These are phyloP conservation scores for Eulemur mongoz DNA, from an alignment of 2,797 vertebrate species.

Conservation along the genomic window DNA sequence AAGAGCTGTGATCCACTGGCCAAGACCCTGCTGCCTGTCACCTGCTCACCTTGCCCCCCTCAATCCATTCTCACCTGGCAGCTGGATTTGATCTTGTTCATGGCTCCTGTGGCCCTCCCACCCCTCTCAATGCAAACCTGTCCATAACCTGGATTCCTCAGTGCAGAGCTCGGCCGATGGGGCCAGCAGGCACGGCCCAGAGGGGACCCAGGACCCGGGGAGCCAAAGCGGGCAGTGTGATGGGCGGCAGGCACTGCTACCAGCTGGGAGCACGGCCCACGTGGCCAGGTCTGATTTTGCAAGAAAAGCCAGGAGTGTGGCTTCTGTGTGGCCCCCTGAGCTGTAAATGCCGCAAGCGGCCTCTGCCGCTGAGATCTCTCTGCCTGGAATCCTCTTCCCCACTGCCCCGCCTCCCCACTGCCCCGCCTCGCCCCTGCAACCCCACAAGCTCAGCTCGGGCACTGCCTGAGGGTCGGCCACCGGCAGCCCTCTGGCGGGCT, in stretches of 20 bases:
- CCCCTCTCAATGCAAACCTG: neutral
- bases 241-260: neutral
- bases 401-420: rapidly evolving
- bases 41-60: rapidly evolving
- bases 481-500: neutral
- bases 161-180: neutral
- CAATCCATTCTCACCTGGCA: neutral
- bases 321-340: neutral
- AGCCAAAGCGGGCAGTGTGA: neutral
- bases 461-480: neutral
- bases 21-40: neutral
- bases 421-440: neutral
- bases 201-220: neutral
- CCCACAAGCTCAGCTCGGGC: neutral
- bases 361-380: neutral
- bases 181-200: neutral
- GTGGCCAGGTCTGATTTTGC: no score
- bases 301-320: neutral
- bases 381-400: neutral
- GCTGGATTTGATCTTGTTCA: neutral
- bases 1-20: neutral
- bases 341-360: rapidly evolving
- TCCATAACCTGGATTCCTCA: neutral
- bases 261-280: neutral
- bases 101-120: neutral